phyloP scores from a whole-genome alignment of 2,113 vertebrate genomes.

The Phyllopteryx taeniolatus region DNA sequence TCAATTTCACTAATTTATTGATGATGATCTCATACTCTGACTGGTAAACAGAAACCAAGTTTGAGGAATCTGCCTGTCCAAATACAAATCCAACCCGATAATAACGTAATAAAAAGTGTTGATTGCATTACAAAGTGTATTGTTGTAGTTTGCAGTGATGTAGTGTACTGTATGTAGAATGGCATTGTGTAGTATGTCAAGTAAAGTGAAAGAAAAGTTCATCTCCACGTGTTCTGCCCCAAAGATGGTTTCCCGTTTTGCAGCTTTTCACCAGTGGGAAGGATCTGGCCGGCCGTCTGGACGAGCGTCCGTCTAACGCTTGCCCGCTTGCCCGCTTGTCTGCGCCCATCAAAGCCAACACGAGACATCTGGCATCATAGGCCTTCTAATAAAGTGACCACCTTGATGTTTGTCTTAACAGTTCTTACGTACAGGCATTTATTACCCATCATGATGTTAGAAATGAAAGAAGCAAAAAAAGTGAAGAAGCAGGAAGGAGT shows the following conservation, averaged over 20 bases:
- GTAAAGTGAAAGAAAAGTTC: not conserved
- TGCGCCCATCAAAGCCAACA: constrained; percentile 11
- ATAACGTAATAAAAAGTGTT: not conserved
- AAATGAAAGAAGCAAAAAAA: not conserved
- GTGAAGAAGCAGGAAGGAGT: not conserved
- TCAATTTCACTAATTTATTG: not conserved
- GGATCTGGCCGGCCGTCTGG: constrained; percentile 64
- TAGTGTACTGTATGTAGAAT: not conserved
- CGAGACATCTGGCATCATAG: not conserved
- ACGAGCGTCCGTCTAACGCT: constrained; percentile 40
- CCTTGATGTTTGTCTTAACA: not conserved
- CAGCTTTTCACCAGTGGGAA: constrained; percentile 58
- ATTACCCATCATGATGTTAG: no score
- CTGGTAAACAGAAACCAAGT: not conserved
- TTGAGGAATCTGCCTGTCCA: not conserved
- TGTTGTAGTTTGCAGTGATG: not conserved
- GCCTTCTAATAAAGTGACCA: no score
- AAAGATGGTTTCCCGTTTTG: constrained; percentile 67
- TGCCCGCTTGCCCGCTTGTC: constrained; percentile 27
- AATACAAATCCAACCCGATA: not conserved
- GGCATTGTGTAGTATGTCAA: not conserved
- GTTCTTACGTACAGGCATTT: no score
- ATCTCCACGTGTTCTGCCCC: constrained; percentile 35
- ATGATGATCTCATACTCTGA: not conserved
- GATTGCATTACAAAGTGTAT: not conserved